These are phyloP conservation scores for Lasiommata megera DNA, from an alignment of 2,888 invertebrate genomes.

Conservation along the genomic window DNA sequence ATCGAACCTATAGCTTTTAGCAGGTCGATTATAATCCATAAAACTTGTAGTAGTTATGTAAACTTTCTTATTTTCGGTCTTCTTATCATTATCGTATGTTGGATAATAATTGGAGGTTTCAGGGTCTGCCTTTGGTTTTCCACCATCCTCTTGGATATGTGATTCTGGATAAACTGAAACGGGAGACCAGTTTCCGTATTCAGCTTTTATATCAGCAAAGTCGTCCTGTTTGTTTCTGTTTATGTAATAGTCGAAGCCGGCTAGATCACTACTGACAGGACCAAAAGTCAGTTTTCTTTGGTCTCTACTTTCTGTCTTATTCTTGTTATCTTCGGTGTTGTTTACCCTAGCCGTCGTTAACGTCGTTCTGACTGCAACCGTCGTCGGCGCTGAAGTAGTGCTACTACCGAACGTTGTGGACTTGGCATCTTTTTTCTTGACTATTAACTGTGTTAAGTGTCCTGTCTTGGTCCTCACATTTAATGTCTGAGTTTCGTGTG, in stretches of 20 bases:
- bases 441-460: conserved; percentile 88
- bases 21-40: conserved; percentile 65
- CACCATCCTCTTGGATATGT: conserved; percentile 70
- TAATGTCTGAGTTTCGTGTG: conserved; percentile 88
- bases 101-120: conserved; percentile 72
- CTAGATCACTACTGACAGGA: conserved; percentile 66
- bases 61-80: conserved; percentile 69
- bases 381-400: conserved; percentile 53
- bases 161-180: conserved; percentile 75
- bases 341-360: conserved; percentile 42
- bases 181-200: conserved; percentile 79
- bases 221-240: conserved; percentile 70
- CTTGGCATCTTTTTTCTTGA: conserved; percentile 85
- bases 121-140: conserved; percentile 59
- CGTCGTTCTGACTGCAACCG: conserved; percentile 55
- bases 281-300: conserved; percentile 70
- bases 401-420: conserved; percentile 49
- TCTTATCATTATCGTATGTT: conserved; percentile 69
- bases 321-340: conserved; percentile 55
- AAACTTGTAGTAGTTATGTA: conserved; percentile 74
- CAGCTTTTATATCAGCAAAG: conserved; percentile 69
- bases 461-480: conserved; percentile 89
- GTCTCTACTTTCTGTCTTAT: conserved; percentile 69
- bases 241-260: conserved; percentile 73
- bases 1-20: conserved; percentile 71